A percentile compares a stretch with the other conserved stretches of the same genome.
These are phyloP conservation scores for Siniperca undulata DNA, from an alignment of 2,797 vertebrate species.

Conservation along the genomic window DNA sequence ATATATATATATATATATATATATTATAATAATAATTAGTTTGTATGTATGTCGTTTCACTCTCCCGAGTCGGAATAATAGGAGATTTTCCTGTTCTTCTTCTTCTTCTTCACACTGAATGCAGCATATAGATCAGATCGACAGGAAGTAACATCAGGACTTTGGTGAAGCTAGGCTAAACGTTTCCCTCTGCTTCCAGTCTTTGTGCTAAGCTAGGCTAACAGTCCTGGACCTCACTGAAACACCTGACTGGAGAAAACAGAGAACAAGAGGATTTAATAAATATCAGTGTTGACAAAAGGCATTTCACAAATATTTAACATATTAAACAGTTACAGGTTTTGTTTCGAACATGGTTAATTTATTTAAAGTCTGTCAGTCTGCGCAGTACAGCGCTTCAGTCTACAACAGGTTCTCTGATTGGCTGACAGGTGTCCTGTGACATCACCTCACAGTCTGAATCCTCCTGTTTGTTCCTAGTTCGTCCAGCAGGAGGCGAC, in stretches of 20 bases:
- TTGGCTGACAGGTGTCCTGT: slow-evolving; percentile 20
- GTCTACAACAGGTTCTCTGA: slow-evolving; percentile 18
- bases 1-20: too few species aligned
- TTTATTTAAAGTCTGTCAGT: slow-evolving; percentile 1
- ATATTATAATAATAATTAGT: too few species aligned
- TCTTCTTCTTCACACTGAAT: too few species aligned
- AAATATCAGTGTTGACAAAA: neutral
- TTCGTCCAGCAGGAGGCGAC: slow-evolving; percentile 21
- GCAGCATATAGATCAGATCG: too few species aligned
- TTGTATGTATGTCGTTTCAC: too few species aligned
- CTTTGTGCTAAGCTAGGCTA: slow-evolving; percentile 11
- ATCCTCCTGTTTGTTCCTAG: neutral
- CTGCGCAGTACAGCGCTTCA: neutral
- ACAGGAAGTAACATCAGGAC: too few species aligned
- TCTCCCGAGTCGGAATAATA: too few species aligned
- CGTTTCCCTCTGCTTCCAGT: too few species aligned
- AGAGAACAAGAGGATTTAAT: slow-evolving; percentile 4
- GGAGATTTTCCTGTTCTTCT: too few species aligned
- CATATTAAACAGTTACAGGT: slow-evolving; percentile 18
- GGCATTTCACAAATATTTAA: neutral
- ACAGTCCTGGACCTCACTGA: neutral
- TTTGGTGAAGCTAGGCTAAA: too few species aligned
- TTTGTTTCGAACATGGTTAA: slow-evolving; percentile 7
- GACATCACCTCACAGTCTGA: slow-evolving; percentile 8
- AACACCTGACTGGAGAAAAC: neutral